Conservation (phyloP, 2,113 vertebrate genomes). For the Solea solea region DNA sequence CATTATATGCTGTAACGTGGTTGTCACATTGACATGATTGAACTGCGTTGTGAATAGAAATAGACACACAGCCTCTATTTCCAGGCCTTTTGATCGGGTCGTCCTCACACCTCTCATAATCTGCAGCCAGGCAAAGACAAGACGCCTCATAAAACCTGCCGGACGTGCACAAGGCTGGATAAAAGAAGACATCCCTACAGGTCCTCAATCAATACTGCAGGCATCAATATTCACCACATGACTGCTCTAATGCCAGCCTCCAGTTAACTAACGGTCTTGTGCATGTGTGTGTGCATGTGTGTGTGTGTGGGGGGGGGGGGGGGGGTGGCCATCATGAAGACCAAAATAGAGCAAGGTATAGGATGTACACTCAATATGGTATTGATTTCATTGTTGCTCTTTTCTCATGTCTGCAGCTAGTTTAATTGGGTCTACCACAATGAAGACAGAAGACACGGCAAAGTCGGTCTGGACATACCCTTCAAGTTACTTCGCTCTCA, state of each 20-base stretch:
- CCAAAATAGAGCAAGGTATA: constrained; percentile 52
- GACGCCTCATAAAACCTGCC: constrained; percentile 60
- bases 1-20: constrained; percentile 33
- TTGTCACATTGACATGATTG: constrained; percentile 33
- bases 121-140: constrained; percentile 60
- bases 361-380: constrained; percentile 56
- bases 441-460: constrained; percentile 35
- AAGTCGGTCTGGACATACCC: constrained; percentile 11
- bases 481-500: constrained; percentile 13
- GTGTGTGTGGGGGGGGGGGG: neutral
- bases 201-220: constrained; percentile 70
- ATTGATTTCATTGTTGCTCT: constrained; percentile 66
- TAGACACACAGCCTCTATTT: constrained; percentile 42
- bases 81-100: constrained; percentile 55
- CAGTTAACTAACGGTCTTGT: constrained; percentile 61
- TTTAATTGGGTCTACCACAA: constrained; percentile 64
- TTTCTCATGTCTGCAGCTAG: constrained; percentile 60
- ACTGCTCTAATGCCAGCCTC: constrained; percentile 48
- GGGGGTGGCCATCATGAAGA: constrained; percentile 9
- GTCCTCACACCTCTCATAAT: constrained; percentile 62
- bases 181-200: constrained; percentile 70
- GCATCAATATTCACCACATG: constrained; percentile 71
- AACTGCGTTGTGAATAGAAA: constrained; percentile 34
- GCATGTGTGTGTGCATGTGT: neutral
- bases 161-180: constrained; percentile 61